phyloP scores from a whole-genome alignment of 2,113 vertebrate species.

The Bagarius yarrelli region DNA sequence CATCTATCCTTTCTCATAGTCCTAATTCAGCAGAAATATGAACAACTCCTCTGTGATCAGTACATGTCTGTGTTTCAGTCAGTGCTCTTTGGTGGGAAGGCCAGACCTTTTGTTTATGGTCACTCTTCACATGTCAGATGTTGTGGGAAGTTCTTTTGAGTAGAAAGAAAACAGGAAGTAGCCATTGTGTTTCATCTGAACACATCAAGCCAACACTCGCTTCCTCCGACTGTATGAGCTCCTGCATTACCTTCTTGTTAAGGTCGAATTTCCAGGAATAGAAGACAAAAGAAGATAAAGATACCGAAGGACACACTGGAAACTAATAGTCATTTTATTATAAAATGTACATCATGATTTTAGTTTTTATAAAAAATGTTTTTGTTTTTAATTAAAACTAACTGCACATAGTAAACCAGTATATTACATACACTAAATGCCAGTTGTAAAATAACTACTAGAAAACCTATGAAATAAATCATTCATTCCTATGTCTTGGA shows the following conservation, averaged over 20 bases:
- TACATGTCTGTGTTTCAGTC: background rate
- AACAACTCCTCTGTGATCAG: background rate
- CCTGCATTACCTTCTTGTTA: background rate
- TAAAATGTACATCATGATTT: background rate
- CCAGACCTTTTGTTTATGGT: background rate
- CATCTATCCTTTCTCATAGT: background rate
- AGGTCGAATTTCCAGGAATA: conserved; percentile 23
- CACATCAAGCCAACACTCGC: conserved; percentile 29
- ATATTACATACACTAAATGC: too few relatives aligned
- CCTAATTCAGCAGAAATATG: background rate
- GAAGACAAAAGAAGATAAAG: conserved; percentile 1
- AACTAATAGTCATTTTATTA: background rate
- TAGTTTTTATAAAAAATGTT: too few relatives aligned
- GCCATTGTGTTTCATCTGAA: conserved; percentile 43
- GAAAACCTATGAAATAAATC: too few relatives aligned
- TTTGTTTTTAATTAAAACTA: too few relatives aligned
- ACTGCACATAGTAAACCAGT: too few relatives aligned
- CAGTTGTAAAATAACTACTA: too few relatives aligned
- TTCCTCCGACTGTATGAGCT: conserved; percentile 26
- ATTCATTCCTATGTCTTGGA: too few relatives aligned
- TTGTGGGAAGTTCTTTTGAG: conserved; percentile 3
- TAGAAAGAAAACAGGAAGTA: conserved; percentile 34
- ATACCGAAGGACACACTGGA: background rate
- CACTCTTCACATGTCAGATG: background rate
- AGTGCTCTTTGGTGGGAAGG: background rate